Evolutionary conservation across 2,113 vertebrate genomes (phyloP).

Genomic region (Heterochromis multidens): DNA sequence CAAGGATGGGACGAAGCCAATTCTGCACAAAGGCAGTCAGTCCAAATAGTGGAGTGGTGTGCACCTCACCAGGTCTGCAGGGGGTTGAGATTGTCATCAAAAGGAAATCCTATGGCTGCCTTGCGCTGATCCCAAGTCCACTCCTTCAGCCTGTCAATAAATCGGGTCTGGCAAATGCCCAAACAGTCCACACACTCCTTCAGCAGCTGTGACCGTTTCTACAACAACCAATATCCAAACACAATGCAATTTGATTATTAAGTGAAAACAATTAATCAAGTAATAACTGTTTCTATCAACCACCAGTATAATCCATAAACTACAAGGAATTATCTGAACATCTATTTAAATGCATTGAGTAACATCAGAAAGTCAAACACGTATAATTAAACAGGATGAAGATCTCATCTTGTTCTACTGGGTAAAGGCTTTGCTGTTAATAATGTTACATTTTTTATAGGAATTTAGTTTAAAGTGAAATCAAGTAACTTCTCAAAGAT

Average conservation of each 20-base stretch:
- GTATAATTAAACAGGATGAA: not conserved
- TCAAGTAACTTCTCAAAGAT: no score
- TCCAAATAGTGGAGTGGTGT: fast-evolving
- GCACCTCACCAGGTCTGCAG: conserved; percentile 79
- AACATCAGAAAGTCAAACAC: not conserved
- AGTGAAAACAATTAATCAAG: not conserved
- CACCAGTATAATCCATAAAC: not conserved
- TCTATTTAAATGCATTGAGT: not conserved
- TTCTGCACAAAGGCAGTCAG: not conserved
- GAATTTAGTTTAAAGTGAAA: not conserved
- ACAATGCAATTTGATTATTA: not conserved
- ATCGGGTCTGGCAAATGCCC: conserved; percentile 76
- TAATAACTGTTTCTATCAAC: not conserved
- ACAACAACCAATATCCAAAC: conserved; percentile 1
- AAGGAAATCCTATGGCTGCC: conserved; percentile 82
- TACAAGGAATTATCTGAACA: not conserved
- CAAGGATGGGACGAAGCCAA: not conserved
- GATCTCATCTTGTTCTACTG: not conserved
- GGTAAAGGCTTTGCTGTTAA: not conserved
- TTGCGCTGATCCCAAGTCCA: conserved; percentile 92
- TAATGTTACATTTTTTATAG: fast-evolving
- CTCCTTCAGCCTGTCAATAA: conserved; percentile 81
- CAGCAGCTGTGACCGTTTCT: conserved; percentile 71
- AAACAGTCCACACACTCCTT: conserved; percentile 72
- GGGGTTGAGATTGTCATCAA: conserved; percentile 81